These are phyloP conservation scores for Antigone vipio DNA, from an alignment of 2,113 vertebrate species.

Conservation along the genomic window DNA sequence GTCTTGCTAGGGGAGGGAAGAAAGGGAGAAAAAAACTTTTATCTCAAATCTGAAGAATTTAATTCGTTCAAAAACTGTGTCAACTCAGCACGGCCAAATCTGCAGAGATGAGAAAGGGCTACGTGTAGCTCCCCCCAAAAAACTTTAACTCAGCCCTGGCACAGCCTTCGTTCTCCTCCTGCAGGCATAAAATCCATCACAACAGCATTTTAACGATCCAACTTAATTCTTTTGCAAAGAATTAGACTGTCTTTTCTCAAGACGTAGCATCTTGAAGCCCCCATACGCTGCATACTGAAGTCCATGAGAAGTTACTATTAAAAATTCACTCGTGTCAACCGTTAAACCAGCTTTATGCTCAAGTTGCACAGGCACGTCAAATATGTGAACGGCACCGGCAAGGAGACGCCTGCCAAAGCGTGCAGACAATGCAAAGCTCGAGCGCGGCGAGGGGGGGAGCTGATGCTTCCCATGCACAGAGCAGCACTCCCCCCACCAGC, in stretches of 20 bases:
- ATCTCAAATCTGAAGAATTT: not conserved
- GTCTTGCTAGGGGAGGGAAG: not conserved
- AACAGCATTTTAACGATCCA: not conserved
- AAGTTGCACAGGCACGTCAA: not conserved
- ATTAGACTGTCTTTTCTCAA: not conserved
- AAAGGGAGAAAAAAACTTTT: not conserved
- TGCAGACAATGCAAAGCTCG: not conserved
- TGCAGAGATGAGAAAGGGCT: not conserved
- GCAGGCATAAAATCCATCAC: not conserved
- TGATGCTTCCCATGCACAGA: not conserved
- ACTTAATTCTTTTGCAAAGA: not conserved
- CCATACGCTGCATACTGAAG: not conserved
- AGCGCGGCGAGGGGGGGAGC: not conserved
- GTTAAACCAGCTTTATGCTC: not conserved
- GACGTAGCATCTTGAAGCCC: not conserved
- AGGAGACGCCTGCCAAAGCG: not conserved
- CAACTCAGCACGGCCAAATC: not conserved
- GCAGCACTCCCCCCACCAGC: not conserved
- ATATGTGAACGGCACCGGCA: not conserved
- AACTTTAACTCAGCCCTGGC: not conserved
- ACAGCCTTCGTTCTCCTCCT: not conserved
- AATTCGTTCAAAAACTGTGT: not conserved
- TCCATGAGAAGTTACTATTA: not conserved
- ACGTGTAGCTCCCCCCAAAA: not conserved
- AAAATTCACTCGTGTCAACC: not conserved